Percentiles rank a stretch among this genome's conserved stretches.
Conservation (phyloP, 2,888 invertebrate species). For the Eilema depressum region DNA sequence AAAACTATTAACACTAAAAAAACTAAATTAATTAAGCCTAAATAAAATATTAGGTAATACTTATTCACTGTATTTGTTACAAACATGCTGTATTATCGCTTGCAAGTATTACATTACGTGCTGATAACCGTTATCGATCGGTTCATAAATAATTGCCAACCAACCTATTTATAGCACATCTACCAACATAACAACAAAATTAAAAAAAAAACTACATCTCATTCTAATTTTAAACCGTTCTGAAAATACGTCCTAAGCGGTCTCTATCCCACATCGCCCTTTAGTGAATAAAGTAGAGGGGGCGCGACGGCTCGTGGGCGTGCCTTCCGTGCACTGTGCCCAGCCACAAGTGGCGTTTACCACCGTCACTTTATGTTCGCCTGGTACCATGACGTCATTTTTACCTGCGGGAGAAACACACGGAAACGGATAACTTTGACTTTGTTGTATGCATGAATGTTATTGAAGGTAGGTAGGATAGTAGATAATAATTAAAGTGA, state of each 20-base stretch:
- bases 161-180: background rate
- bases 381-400: slow-evolving; percentile 70
- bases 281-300: slow-evolving; percentile 62
- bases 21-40: no score
- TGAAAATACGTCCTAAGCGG: slow-evolving; percentile 22
- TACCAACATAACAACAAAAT: slow-evolving; percentile 10
- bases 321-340: slow-evolving; percentile 50
- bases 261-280: slow-evolving; percentile 39
- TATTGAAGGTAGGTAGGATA: no score
- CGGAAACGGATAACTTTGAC: slow-evolving; percentile 41
- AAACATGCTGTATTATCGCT: background rate
- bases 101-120: slow-evolving; percentile 10
- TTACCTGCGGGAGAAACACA: slow-evolving; percentile 63
- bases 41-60: no score
- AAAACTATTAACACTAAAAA: no score
- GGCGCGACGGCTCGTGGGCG: slow-evolving; percentile 68
- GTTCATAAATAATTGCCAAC: background rate
- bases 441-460: slow-evolving; percentile 10
- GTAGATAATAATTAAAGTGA: no score
- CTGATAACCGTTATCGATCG: slow-evolving; percentile 14
- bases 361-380: slow-evolving; percentile 60
- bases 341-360: slow-evolving; percentile 54
- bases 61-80: background rate
- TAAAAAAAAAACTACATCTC: slow-evolving; percentile 8
- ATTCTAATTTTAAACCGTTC: slow-evolving; percentile 25